A percentile compares a stretch with the other conserved stretches of the same genome.
Evolutionary conservation across 2,797 vertebrate species (phyloP).

Genomic region (Channallabes apus): DNA sequence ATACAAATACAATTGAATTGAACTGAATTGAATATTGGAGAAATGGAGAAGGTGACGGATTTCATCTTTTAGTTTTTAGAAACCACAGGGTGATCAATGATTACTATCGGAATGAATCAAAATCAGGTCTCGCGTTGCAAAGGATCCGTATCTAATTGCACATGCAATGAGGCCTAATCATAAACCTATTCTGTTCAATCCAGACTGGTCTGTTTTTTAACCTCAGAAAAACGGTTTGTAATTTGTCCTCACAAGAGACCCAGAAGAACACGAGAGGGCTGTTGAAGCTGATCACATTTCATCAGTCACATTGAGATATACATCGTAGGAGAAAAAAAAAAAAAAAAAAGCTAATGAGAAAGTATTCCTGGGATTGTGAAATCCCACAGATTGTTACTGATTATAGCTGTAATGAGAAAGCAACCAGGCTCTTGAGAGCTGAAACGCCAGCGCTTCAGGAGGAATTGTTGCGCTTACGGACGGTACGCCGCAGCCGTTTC

Average conservation of each 20-base stretch:
- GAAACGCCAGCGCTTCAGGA: neutral
- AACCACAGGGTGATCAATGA: neutral
- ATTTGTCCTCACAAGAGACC: neutral
- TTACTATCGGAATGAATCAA: neutral
- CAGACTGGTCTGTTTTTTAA: neutral
- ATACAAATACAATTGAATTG: no score
- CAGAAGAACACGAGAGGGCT: neutral
- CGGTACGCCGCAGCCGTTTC: neutral
- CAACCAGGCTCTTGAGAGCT: conserved; percentile 20
- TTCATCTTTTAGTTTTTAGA: neutral
- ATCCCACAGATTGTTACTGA: conserved; percentile 25
- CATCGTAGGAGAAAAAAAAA: neutral
- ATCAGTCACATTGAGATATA: neutral
- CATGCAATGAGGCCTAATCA: neutral
- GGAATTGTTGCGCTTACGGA: neutral
- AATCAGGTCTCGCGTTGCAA: neutral
- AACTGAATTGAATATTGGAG: no score
- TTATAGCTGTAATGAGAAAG: conserved; percentile 17
- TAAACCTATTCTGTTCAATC: neutral
- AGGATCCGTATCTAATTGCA: neutral
- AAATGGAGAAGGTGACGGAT: neutral
- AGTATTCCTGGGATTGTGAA: conserved; percentile 2
- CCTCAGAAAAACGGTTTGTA: neutral
- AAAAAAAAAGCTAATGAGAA: conserved; percentile 19
- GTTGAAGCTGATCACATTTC: neutral